Evolutionary conservation across 2,113 vertebrate genomes (phyloP), one percentile per base, ranked within the genome.

Genomic region (Salvelinus namaycush): DNA sequence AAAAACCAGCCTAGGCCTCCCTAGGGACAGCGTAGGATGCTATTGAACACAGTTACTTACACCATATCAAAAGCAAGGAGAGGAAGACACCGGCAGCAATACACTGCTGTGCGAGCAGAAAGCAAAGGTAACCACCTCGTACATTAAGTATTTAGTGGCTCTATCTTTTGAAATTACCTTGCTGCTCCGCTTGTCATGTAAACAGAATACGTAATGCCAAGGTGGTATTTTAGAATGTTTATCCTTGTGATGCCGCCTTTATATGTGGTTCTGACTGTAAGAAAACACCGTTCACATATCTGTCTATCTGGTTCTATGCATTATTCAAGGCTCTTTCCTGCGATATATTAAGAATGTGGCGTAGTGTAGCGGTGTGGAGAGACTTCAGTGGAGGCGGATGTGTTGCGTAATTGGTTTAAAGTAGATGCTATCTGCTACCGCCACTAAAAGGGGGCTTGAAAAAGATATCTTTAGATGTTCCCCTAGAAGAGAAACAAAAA

Each of bases 361-460:
- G 48, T 48, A 73, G 78, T 72, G 24, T 11, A 44, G 39, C 60
- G 31, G 69, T 34, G 66, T 2, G 16, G 11, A 72, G 76, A 85
- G 80, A 84, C 83, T 80, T 76, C 76, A 72, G 77, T 82, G 83
- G 84, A 84, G 86, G 90, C 88, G 87, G 88, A 90, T 87, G 85
- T 91, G 90, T 87, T 87, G 88, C 88, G 89, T 94, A 93, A 93
- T 93, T 93, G 92, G 93, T 91, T 93, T 94, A 92, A 93, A 93
- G 90, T 88, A 93, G 91, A 92, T 88, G 85, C 87, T 88, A 88
- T 88, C 90, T 88, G 85, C 85, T 83, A 72, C 81, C 74, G 72
- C 81, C 83, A 87, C 90, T 89, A 89, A 92, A 90, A 87, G 79
- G 79, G 86, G 84, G 84, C 89, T 88, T 88, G 88, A 91, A 87